Conservation (phyloP, 2,797 vertebrate genomes). For the Acanthornis magna region DNA sequence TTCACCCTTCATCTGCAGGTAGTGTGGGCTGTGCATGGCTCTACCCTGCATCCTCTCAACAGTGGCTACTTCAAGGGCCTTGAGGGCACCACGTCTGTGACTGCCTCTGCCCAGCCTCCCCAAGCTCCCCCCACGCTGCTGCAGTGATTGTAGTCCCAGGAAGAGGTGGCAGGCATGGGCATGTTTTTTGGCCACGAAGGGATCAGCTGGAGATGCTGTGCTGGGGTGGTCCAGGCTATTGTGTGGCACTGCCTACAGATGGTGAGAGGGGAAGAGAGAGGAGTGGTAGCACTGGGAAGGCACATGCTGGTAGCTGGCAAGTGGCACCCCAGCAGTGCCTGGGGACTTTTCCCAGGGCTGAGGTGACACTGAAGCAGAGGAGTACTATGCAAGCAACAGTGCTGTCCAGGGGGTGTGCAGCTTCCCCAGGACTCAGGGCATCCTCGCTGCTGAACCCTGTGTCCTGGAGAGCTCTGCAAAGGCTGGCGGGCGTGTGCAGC, state of each 20-base stretch:
- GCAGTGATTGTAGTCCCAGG: background rate
- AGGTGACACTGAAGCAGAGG: background rate
- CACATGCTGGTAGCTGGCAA: background rate
- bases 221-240: background rate
- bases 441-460: accelerated
- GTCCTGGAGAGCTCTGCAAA: background rate
- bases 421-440: background rate
- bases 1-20: background rate
- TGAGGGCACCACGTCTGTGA: background rate
- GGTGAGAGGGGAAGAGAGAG: background rate
- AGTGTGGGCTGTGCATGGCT: background rate
- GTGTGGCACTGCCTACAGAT: background rate
- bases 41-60: background rate
- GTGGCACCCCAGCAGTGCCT: background rate
- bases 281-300: background rate
- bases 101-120: background rate
- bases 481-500: background rate
- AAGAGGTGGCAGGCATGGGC: background rate
- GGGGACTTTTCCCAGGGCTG: background rate
- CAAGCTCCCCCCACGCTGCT: background rate
- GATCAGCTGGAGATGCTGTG: background rate
- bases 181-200: accelerated
- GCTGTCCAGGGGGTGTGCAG: accelerated
- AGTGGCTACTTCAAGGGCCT: background rate
- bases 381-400: background rate